Base-by-base conservation (phyloP, 1,140 invertebrate species). In the Harpegnathos saltator region DNA sequence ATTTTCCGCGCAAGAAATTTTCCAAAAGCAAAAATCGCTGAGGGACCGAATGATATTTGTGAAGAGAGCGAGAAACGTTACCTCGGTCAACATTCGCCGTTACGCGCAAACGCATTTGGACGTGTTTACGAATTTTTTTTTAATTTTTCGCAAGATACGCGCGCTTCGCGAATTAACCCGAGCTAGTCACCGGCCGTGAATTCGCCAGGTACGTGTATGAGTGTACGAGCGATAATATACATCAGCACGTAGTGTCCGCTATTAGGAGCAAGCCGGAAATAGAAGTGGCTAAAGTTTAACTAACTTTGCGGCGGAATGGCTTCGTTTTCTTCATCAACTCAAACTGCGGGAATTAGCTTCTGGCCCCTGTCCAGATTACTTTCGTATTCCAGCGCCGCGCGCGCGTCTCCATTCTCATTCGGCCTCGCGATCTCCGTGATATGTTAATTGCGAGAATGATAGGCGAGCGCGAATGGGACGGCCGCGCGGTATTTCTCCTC, bases 361-460 rank as follows among this genome's bases (percentile, higher is more conserved):
- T 92, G 91, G 91, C 91, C 87, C 59, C 59, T 85, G 84, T 91
- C 91, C 91, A 92, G 90, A 92, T 92, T 92, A 91, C 91, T 91
- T 88, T 71, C 85, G 71, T 68, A 66, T 63, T 68, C 69, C 33
- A 24, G 22, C 65, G 77, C 24, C 50, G n/a, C 54, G n/a, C n/a
- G n/a, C 48, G 58, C 56, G 61, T 78, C 59, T 61, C 83, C 78
- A 85, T 63, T 86, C 86, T 88, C 83, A 65, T 88, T 85, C 75
- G 71, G 11, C 22, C 44, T 15, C 62, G 85, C 69, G 61, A 88
- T 88, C 71, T 82, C 62, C 66, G 29, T 59, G 72, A 88, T 81
- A 87, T 71, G 82, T 82, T 87, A 88, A 88, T 87, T 77, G 80
- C 50, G 61, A 58, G 85, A 72, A 87, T 61, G 71, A 63, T 83